Conservation (phyloP, 2,113 vertebrate genomes). For the Anolis sagrei region DNA sequence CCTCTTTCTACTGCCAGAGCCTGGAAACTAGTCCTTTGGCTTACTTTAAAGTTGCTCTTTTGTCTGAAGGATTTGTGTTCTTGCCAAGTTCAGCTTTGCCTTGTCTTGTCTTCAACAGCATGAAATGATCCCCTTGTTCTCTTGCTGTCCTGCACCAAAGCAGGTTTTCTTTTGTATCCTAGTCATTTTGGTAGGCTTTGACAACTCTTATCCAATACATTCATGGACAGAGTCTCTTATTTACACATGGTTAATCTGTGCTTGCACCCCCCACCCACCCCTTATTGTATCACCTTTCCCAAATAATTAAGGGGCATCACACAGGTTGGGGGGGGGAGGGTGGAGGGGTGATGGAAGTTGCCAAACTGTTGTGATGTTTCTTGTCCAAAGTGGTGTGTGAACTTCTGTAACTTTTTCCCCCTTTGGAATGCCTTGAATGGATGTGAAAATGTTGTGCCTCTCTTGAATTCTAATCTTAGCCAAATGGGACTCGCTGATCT, state of each 20-base stretch:
- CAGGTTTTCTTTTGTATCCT: slow-evolving; percentile 52
- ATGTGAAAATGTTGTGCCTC: slow-evolving; percentile 68
- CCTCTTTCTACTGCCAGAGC: slow-evolving; percentile 41
- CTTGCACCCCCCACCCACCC: slow-evolving; percentile 27
- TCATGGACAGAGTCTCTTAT: slow-evolving; percentile 10
- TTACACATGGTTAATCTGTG: not conserved
- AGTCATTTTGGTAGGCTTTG: slow-evolving; percentile 53
- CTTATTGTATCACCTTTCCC: slow-evolving; percentile 48
- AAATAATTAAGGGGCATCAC: slow-evolving; percentile 42
- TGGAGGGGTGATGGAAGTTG: slow-evolving; percentile 50
- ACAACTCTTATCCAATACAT: slow-evolving; percentile 16
- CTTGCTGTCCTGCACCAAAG: slow-evolving; percentile 40
- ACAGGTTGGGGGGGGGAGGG: slow-evolving; percentile 30
- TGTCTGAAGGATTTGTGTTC: slow-evolving; percentile 37
- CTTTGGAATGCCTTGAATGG: slow-evolving; percentile 72
- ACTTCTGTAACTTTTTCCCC: slow-evolving; percentile 61
- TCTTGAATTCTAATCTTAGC: slow-evolving; percentile 64
- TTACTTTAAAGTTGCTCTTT: slow-evolving; percentile 42
- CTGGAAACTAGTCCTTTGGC: slow-evolving; percentile 29
- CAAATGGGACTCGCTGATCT: slow-evolving; percentile 49
- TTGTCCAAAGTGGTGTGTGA: slow-evolving; percentile 66
- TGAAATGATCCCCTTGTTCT: slow-evolving; percentile 1
- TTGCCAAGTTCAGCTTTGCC: slow-evolving; percentile 64
- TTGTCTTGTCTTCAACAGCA: slow-evolving; percentile 49
- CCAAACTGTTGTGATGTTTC: slow-evolving; percentile 71